Base-by-base conservation (phyloP, 2,888 invertebrate species). In the Erebia epiphron region DNA sequence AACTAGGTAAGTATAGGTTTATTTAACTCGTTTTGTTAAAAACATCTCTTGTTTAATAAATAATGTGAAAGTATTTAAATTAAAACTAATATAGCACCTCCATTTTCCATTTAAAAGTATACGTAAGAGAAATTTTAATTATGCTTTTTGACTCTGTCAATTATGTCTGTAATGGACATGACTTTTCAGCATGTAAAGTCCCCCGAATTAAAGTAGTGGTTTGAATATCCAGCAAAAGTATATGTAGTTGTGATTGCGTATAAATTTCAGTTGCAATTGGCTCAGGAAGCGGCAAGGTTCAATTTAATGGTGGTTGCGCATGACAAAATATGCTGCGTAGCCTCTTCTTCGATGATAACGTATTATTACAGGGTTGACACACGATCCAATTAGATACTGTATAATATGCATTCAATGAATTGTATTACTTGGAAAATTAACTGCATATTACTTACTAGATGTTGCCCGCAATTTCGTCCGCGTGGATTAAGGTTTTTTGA, bases 281-380 rank as follows among this genome's bases (percentile, higher is more conserved):
- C 87, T 88, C 85, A 84, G 87, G 86, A 87, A 86, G 86, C 83
- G 86, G 87, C 86, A 88, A 86, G 86, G 88, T 90, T 86, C 92
- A 93, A 92, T 92, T 92, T 93, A 90, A 92, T 91, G 92, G 91
- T 91, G 89, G 90, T 83, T 93, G 91, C 88, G 83, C 91, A 83
- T 79, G 79, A 80, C 78, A 80, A 89, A 67, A 58, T 67, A 84
- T 88, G 90, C 88, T 85, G 86, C 85, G 86, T 86, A 80, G 83
- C 78, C 81, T 80, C 80, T 80, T 78, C 79, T 75, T 76, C 76
- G 64, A 73, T 72, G 74, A 77, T 75, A 74, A 74, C 72, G 66
- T 74, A 68, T 70, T 76, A 75, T 75, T 75, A 67, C 73, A 74
- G 68, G 61, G 63, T 69, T 73, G 69, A 68, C 71, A 70, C 61